Evolutionary conservation across 2,888 invertebrate species (phyloP).

Genomic region (Stenolophus ochropezus): DNA sequence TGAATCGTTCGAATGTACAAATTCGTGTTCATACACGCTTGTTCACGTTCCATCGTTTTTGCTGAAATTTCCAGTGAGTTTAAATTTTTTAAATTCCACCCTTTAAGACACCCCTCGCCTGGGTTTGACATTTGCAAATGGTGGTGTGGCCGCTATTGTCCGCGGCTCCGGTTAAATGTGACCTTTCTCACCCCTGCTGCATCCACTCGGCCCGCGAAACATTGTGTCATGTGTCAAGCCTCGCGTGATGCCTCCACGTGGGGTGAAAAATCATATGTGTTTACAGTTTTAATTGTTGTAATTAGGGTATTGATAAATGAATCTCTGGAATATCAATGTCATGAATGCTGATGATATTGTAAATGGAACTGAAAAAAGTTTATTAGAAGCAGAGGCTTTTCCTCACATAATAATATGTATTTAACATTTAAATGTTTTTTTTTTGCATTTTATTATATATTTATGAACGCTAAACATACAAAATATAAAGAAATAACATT

Average conservation of each 20-base stretch:
- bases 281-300: constrained; percentile 34
- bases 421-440: too few species aligned
- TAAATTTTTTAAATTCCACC: neutral
- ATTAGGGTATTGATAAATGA: constrained; percentile 25
- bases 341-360: too few species aligned
- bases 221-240: constrained; percentile 28
- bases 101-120: constrained; percentile 23
- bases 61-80: neutral
- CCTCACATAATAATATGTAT: too few species aligned
- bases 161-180: constrained; percentile 26
- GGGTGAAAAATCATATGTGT: constrained; percentile 22
- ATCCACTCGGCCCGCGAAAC: constrained; percentile 11
- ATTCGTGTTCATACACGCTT: neutral
- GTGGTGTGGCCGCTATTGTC: constrained; percentile 43
- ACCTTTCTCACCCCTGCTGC: constrained; percentile 41
- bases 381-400: too few species aligned
- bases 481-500: too few species aligned
- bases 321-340: neutral
- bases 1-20: too few species aligned
- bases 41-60: neutral
- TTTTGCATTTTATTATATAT: too few species aligned
- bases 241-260: neutral
- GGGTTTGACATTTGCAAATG: constrained; percentile 56
- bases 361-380: too few species aligned
- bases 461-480: too few species aligned